phyloP scores from a whole-genome alignment of 2,888 invertebrate species.

The Tinea pellionella region DNA sequence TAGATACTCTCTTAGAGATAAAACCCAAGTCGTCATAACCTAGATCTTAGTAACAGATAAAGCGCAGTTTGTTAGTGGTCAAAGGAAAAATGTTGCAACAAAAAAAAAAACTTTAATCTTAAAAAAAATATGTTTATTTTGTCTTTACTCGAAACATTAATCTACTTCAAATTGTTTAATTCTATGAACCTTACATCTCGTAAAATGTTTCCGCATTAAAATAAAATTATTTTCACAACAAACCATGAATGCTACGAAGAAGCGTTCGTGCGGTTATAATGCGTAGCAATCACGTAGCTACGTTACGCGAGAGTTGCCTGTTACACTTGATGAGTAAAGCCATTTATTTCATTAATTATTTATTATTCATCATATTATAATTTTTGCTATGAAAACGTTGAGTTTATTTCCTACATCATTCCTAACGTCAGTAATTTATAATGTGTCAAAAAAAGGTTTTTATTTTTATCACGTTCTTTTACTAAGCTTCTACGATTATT shows the following conservation, averaged over 20 bases:
- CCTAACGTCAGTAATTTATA: not conserved
- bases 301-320: not conserved
- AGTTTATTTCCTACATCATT: not conserved
- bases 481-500: too few relatives aligned
- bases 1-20: not conserved
- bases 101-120: too few relatives aligned
- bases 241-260: not conserved
- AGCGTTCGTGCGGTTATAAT: not conserved
- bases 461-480: not conserved
- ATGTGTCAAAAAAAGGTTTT: not conserved
- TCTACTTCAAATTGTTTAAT: not conserved
- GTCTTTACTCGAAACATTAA: too few relatives aligned
- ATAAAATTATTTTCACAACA: not conserved
- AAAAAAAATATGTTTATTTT: too few relatives aligned
- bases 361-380: not conserved
- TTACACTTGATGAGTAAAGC: not conserved
- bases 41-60: not conserved
- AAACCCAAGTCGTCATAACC: not conserved
- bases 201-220: not conserved
- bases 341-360: not conserved
- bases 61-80: too few relatives aligned
- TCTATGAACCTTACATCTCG: not conserved
- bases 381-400: not conserved
- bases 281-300: not conserved
- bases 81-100: too few relatives aligned